A percentile compares a stretch with the other conserved stretches of the same genome.
These are phyloP conservation scores for Dendrocincla tyrannina DNA, from an alignment of 2,797 vertebrate genomes.

Conservation along the genomic window DNA sequence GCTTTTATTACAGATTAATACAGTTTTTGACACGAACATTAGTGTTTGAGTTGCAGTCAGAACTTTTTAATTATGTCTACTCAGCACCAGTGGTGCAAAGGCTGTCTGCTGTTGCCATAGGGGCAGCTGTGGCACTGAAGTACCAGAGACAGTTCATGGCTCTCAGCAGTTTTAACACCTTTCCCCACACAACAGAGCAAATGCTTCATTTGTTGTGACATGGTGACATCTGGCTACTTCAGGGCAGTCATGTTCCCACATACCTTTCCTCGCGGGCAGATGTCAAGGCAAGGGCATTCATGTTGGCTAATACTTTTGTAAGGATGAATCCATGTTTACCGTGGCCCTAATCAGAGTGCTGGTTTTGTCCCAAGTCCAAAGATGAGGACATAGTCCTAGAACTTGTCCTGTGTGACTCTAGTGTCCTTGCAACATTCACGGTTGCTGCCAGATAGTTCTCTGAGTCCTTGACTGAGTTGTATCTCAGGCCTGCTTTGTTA, in stretches of 20 bases:
- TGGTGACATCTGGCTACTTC: fast-evolving
- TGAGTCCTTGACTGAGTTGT: neutral
- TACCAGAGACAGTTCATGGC: neutral
- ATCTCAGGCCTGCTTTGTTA: neutral
- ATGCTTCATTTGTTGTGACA: neutral
- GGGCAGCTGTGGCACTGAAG: neutral
- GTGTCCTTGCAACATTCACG: neutral
- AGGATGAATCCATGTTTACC: neutral
- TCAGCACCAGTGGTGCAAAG: neutral
- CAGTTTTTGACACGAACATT: neutral
- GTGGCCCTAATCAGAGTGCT: fast-evolving
- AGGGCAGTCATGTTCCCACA: neutral
- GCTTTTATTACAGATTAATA: neutral
- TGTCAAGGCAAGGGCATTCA: neutral
- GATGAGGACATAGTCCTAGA: neutral
- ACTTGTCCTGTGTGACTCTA: neutral
- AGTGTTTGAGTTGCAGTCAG: neutral
- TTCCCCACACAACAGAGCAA: neutral
- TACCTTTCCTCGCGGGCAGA: fast-evolving
- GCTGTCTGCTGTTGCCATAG: neutral
- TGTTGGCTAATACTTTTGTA: neutral
- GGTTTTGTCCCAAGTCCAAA: neutral
- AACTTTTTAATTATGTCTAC: neutral
- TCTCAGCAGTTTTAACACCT: neutral
- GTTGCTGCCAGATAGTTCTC: fast-evolving